Base-by-base conservation (phyloP, 2,888 invertebrate species). In the Lysandra coridon region DNA sequence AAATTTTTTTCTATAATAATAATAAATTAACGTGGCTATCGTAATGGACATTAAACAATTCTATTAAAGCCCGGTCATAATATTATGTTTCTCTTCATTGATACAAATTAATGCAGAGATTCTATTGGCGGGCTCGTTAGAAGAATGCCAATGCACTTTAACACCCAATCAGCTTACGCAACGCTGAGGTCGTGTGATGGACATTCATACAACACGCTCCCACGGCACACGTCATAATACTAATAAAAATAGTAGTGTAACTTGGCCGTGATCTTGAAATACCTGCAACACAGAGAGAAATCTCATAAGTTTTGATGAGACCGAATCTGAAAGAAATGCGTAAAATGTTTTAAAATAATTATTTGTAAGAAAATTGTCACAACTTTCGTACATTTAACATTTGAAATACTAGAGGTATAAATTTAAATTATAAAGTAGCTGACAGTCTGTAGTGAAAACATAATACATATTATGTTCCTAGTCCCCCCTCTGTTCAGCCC, bases 41-140 rank as follows among this genome's bases (percentile, higher is more conserved):
- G 14, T 17, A 57, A 57, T 57, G 4, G 17, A 57, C 57, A 57
- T 57, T 57, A 4, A 60, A n/a, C 60, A 60, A 23, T 23, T 23
- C 4, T 1, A 23, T 62, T 6, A 7, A n/a, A 62, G 23, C 7
- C 7, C 62, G 6, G 23, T 3, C 6, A 62, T 62, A 60, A 60
- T 60, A 62, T n/a, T 17, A n/a, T n/a, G 33, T 64, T 30, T 64
- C 64, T 33, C 64, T 33, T 69, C 64, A 69, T 69, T 69, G 33
- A 69, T 69, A 69, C 33, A 69, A 69, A 69, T 69, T 69, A 17
- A 69, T 33, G 14, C 69, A 5, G 33, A 7, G 75, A 49, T 44
- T 75, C 44, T 23, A 75, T 75, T 30, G 23, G 53, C 17, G 30
- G 78, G 95, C 97, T 76, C 98, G 97, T 79, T 96, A 97, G 81